These are phyloP conservation scores for Vandiemenella viatica DNA, from an alignment of 2,888 invertebrate genomes.

Conservation along the genomic window DNA sequence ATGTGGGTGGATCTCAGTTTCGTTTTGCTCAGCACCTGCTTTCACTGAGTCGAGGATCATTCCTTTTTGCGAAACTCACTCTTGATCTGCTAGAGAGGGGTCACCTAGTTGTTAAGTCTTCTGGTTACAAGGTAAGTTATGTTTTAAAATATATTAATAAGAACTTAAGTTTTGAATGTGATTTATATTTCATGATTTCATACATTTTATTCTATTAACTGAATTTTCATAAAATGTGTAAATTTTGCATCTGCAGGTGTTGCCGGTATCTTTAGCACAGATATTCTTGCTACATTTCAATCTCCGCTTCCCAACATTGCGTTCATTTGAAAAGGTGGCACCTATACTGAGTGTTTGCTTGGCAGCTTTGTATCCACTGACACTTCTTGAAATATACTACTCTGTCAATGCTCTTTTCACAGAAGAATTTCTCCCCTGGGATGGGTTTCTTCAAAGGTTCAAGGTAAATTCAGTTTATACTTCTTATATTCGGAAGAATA, in stretches of 20 bases:
- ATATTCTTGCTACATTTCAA: slow-evolving; percentile 86
- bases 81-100: slow-evolving; percentile 85
- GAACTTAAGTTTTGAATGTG: neutral
- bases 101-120: slow-evolving; percentile 81
- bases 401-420: slow-evolving; percentile 77
- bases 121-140: slow-evolving; percentile 67
- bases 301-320: slow-evolving; percentile 74
- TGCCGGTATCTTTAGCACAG: slow-evolving; percentile 76
- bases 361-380: slow-evolving; percentile 80
- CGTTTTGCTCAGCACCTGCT: slow-evolving; percentile 79
- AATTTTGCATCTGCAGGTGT: too few species aligned
- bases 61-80: slow-evolving; percentile 80
- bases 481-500: too few species aligned
- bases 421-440: slow-evolving; percentile 70
- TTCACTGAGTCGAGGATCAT: slow-evolving; percentile 71
- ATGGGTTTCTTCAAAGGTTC: slow-evolving; percentile 78
- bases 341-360: slow-evolving; percentile 81
- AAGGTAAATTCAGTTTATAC: slow-evolving; percentile 41
- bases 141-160: slow-evolving; percentile 1
- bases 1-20: slow-evolving; percentile 38
- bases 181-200: neutral
- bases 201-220: neutral
- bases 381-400: slow-evolving; percentile 79
- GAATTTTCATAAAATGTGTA: neutral
- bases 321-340: slow-evolving; percentile 70